Evolutionary conservation across 2,113 vertebrate genomes (phyloP).

Genomic region (Rhagologus leucostigma): DNA sequence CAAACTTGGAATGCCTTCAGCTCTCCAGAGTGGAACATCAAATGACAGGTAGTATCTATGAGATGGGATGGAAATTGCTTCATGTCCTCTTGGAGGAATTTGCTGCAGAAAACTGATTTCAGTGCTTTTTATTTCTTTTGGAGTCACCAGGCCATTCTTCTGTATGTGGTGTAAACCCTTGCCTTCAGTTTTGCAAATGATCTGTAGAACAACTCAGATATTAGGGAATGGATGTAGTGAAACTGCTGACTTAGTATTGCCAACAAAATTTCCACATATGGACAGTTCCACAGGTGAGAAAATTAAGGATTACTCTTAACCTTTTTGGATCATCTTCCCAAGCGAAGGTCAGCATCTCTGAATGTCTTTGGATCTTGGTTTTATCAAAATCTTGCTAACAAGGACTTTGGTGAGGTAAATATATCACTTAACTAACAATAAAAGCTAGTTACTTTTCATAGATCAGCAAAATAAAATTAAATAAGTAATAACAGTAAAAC

Average conservation of each 20-base stretch:
- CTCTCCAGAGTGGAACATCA: background rate
- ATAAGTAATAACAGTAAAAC: background rate
- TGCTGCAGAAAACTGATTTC: background rate
- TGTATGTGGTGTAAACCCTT: background rate
- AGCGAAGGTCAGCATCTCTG: background rate
- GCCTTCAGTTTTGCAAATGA: background rate
- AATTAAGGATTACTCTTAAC: background rate
- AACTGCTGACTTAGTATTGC: background rate
- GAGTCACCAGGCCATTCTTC: background rate
- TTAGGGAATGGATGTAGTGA: background rate
- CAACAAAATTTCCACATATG: background rate
- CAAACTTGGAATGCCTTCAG: background rate
- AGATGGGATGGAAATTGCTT: background rate
- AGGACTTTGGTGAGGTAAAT: background rate
- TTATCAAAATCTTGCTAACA: background rate
- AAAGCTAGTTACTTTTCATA: background rate
- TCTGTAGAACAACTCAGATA: background rate
- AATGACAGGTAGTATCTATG: background rate
- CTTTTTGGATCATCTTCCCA: background rate
- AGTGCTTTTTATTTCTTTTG: background rate
- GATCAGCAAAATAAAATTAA: background rate
- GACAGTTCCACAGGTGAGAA: background rate
- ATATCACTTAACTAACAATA: background rate
- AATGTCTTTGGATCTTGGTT: background rate
- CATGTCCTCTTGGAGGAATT: background rate